Conservation (phyloP, 2,113 vertebrate genomes). For the Pterocles gutturalis region DNA sequence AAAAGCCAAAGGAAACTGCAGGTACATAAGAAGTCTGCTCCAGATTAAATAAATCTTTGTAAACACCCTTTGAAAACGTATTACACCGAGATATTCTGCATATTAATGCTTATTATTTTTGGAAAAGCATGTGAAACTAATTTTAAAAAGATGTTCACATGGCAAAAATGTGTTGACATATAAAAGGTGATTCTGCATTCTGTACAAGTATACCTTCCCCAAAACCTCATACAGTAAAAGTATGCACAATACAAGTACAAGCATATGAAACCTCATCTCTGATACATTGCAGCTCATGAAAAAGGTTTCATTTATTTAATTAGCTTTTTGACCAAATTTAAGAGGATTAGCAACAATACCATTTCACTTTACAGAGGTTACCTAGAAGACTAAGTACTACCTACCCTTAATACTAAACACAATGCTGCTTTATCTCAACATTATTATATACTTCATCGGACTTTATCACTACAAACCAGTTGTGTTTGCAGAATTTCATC, state of each 20-base stretch:
- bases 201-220: neutral
- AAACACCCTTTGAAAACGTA: neutral
- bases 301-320: neutral
- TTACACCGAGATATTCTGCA: neutral
- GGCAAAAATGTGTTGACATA: neutral
- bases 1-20: constrained; percentile 11
- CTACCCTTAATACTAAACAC: neutral
- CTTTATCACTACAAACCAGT: neutral
- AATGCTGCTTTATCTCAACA: neutral
- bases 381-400: neutral
- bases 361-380: neutral
- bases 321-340: neutral
- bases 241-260: neutral
- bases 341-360: neutral
- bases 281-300: neutral
- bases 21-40: neutral
- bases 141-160: neutral
- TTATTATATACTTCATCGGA: neutral
- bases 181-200: neutral
- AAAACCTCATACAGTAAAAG: neutral
- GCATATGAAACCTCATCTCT: neutral
- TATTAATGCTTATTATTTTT: neutral
- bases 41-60: neutral
- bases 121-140: neutral
- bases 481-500: neutral